Conservation (phyloP, 2,888 invertebrate species). For the Dendrolimus houi region DNA sequence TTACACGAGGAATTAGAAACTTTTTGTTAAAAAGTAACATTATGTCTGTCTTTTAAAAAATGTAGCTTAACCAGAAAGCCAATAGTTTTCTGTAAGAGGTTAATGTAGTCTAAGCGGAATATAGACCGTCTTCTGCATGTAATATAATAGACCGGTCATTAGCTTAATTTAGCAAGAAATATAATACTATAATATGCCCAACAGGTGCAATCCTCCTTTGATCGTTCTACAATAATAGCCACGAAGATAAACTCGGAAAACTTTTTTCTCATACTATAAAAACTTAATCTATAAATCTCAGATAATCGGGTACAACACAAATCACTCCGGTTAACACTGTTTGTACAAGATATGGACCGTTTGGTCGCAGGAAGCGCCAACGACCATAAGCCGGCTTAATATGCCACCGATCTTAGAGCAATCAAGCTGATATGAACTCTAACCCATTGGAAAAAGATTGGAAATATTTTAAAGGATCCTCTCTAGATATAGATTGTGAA, state of each 20-base stretch:
- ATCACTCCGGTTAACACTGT: background rate
- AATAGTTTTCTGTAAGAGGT: too few relatives aligned
- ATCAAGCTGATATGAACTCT: background rate
- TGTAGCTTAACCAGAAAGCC: too few relatives aligned
- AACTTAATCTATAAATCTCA: background rate
- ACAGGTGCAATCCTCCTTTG: too few relatives aligned
- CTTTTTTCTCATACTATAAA: background rate
- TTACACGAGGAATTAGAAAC: too few relatives aligned
- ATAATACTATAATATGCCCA: too few relatives aligned
- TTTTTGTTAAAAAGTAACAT: too few relatives aligned
- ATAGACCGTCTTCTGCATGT: too few relatives aligned
- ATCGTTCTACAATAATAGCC: background rate
- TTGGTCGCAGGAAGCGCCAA: conserved; percentile 26
- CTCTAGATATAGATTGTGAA: background rate
- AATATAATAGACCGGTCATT: too few relatives aligned
- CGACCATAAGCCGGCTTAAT: background rate
- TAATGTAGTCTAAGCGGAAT: too few relatives aligned
- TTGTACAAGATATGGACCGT: conserved; percentile 5
- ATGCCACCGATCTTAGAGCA: background rate
- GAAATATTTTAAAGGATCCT: background rate
- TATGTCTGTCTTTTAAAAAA: too few relatives aligned
- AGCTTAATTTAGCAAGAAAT: too few relatives aligned
- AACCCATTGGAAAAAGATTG: background rate
- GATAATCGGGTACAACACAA: background rate
- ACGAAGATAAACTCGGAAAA: background rate